Base-by-base conservation (phyloP, 1,140 invertebrate genomes). In the Adoxophyes honmai region DNA sequence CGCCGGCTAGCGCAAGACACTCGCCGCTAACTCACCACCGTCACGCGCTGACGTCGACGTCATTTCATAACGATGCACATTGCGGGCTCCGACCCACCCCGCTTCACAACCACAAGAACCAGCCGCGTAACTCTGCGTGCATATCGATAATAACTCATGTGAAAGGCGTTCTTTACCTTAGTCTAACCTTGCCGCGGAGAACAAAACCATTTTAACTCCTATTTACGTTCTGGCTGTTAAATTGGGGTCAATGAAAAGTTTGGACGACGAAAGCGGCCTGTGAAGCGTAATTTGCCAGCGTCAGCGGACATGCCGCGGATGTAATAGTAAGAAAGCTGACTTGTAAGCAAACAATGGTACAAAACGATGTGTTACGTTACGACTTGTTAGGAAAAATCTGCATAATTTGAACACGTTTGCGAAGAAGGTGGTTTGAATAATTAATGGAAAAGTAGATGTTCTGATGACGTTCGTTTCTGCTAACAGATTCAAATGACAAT, bases 241-340 rank as follows among this genome's bases (percentile, higher is more conserved):
- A 48, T 48, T 18, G 42, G 42, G 42, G 42, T 48, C 42, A 48
- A 48, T 48, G 42, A 48, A 48, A 48, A 48, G 39, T n/a, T 48
- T 28, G n/a, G 11, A 21, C 11, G 11, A 13, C 11, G 36, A 13
- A 38, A 38, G 10, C 13, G n/a, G 13, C 11, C 13, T 38, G n/a
- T 38, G 36, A 4, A 16, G n/a, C n/a, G 21, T 11, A 48, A 28
- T 36, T 36, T 36, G 21, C 21, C 21, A 28, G 9, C 34, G 34
- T 36, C 34, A 36, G 34, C 8, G 34, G 33, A 4, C 33, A 34
- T 34, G 33, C 9, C 2, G 34, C n/a, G 34, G 8, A 36, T 9
- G n/a, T 36, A 9, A 36, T 11, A 36, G 34, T 10, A 36, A 36
- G 34, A 36, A 36, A 36, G 34, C n/a, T 10, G n/a, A n/a, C n/a